Evolutionary conservation across 2,888 invertebrate genomes (phyloP), one percentile per base, ranked within the genome.

Genomic region (Aporophyla nigra): DNA sequence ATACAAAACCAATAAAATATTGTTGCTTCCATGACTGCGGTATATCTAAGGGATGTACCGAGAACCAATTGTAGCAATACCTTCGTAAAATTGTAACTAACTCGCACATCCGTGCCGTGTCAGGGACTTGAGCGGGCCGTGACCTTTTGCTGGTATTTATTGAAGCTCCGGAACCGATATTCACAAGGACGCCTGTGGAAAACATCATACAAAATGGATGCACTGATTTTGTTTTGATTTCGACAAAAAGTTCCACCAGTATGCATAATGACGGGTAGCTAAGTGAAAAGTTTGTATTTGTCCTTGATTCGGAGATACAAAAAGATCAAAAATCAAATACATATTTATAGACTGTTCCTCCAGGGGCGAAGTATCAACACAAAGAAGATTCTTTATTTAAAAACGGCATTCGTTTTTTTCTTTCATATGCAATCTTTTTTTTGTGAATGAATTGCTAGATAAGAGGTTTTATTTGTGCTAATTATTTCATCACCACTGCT

Each of bases 111-210:
- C 7, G 7, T 43, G 21, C 9, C 46, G 21, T n/a, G 27, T 33
- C 43, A 59, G 40, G 53, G 71, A 71, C 53, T 27, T 27, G 16
- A 4, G 16, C 16, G 24, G 24, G 21, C 40, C 21, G 24, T 56
- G 56, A 65, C 65, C 77, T 49, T 51, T 67, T 49, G 33, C 16
- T 76, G 74, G 27, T 49, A 76, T 63, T 74, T 76, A 54, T 21
- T 40, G 16, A 54, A 49, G n/a, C 33, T 16, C 33, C 16, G 53
- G 21, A 12, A 0, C 77, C 16, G 21, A 75, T 56, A 40, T 33
- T 65, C 9, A 65, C 40, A 75, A 63, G 49, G 24, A 76, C 46
- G 43, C 46, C 0, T 33, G 4, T 74, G n/a, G n/a, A 43, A 51
- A 74, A n/a, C 59, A 5, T 59, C 24, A 51, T 59, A 27, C 16